Base-by-base conservation (phyloP, 1,140 invertebrate genomes). In the Asbolus verrucosus region DNA sequence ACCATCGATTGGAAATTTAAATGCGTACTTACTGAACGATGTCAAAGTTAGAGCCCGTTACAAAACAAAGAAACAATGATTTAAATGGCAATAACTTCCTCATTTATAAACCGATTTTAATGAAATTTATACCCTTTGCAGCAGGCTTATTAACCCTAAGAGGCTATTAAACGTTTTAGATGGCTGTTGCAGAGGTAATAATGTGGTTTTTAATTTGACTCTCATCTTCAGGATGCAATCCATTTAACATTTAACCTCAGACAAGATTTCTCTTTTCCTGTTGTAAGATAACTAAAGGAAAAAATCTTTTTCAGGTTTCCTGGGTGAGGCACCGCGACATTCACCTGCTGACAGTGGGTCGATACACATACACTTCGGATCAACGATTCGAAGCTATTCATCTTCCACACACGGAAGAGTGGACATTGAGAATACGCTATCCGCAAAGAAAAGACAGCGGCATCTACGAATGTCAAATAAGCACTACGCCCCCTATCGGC, bases 271-370 rank as follows among this genome's bases (percentile, higher is more conserved):
- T 9, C 16, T n/a, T 60, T 14, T 60, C 2, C n/a, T 15, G 18
- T 13, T n/a, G 21, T 14, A 14, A 3, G 6, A 8, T 39, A 36
- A 2, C 1, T 39, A 15, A 50, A 9, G 15, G 8, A n/a, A 50
- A 33, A 18, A 71, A 66, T 73, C 65, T 73, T 39, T 79, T 81
- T 1, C 74, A 95, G 92, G 92, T 95, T n/a, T 94, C 93, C 8
- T 95, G 93, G 93, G 90, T 95, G 1, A 85, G 94, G 31, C 91
- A 94, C 81, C 85, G 92, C 60, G 93, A 95, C 75, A 94, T 94
- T 68, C 92, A 94, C 79, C 82, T 95, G 62, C 82, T 95, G 61
- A 95, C 93, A 0, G 92, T 94, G 4, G 93, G 93, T 0, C 83
- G 89, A 4, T 94, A 94, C 78, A 95, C 93, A 0, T 95, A 95